phyloP scores from a whole-genome alignment of 2,113 vertebrate genomes.

The Nestor notabilis region DNA sequence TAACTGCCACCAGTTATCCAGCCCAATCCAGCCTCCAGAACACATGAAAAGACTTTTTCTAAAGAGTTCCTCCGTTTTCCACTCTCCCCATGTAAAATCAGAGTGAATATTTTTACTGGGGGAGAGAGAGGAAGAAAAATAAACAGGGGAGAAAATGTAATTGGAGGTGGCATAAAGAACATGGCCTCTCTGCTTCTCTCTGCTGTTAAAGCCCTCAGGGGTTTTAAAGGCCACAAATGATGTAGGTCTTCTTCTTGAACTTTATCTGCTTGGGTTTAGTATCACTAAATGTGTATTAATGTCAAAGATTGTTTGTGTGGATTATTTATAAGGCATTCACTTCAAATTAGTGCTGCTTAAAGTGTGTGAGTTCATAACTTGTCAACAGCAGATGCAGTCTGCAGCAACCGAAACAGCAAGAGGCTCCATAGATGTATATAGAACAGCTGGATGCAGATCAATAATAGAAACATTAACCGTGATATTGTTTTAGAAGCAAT shows the following conservation, averaged over 20 bases:
- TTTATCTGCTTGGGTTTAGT: constrained; percentile 39
- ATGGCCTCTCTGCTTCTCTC: background rate
- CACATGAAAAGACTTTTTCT: constrained; percentile 29
- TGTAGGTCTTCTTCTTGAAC: constrained; percentile 48
- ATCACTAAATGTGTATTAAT: constrained; percentile 66
- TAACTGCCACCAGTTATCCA: constrained; percentile 64
- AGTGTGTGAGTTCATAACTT: constrained; percentile 37
- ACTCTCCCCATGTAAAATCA: background rate
- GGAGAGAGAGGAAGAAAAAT: background rate
- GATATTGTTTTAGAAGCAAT: constrained; percentile 29
- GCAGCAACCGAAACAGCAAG: constrained; percentile 10
- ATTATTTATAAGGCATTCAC: constrained; percentile 74
- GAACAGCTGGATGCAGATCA: constrained; percentile 51
- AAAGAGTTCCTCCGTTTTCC: constrained; percentile 17
- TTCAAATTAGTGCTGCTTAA: constrained; percentile 70
- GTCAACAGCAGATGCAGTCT: constrained; percentile 48
- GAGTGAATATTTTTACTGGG: constrained; percentile 17
- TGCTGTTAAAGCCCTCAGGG: background rate
- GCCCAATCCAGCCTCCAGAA: constrained; percentile 20
- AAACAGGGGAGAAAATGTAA: background rate
- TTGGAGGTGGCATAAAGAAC: background rate
- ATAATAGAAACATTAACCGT: constrained; percentile 41
- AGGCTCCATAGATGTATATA: background rate
- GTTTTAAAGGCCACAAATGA: constrained; percentile 27
- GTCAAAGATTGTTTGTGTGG: constrained; percentile 47